These are phyloP conservation scores for Cacatua alba DNA, from an alignment of 2,113 vertebrate genomes.

Conservation along the genomic window DNA sequence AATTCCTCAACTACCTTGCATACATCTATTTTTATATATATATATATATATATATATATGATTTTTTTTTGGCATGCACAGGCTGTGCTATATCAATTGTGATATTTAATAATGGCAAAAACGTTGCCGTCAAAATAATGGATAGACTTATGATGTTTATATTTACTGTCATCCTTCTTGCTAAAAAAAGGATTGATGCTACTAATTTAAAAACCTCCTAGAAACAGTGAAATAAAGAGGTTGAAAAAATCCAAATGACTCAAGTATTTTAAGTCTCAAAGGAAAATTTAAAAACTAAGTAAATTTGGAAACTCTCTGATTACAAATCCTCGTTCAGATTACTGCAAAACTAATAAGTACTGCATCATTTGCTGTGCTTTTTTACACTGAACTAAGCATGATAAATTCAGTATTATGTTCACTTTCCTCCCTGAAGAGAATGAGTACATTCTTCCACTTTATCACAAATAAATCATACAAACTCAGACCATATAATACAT, in stretches of 20 bases:
- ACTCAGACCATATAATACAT: background rate
- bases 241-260: background rate
- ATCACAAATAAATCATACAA: background rate
- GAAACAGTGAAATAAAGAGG: background rate
- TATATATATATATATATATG: too few species aligned
- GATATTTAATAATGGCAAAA: constrained; percentile 31
- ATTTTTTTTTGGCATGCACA: background rate
- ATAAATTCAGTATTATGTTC: background rate
- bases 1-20: background rate
- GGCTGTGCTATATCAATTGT: background rate
- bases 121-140: constrained; percentile 39
- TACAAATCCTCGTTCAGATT: background rate
- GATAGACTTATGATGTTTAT: background rate
- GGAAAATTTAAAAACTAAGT: background rate
- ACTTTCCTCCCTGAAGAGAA: background rate
- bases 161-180: constrained; percentile 11
- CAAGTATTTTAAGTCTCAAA: background rate
- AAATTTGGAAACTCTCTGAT: background rate
- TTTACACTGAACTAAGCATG: background rate
- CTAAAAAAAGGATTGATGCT: background rate
- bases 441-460: background rate
- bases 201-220: background rate
- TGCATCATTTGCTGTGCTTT: background rate
- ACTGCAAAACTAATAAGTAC: background rate
- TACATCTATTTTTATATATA: background rate